Evolutionary conservation across 2,797 vertebrate species (phyloP).

Genomic region (Smutsia temminckii): DNA sequence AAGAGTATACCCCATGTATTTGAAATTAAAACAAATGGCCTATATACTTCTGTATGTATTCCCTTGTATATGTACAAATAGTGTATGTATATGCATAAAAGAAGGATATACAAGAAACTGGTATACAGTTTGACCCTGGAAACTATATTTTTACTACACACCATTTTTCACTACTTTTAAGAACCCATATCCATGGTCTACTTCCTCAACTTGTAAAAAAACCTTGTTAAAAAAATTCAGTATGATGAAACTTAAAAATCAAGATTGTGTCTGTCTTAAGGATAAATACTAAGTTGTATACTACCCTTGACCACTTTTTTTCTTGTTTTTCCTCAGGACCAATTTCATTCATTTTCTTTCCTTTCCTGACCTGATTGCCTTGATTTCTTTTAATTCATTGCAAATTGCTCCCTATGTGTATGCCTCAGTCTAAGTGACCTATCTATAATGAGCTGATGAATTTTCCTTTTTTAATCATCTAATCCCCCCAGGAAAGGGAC

Average conservation of each 20-base stretch:
- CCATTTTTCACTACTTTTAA: not conserved
- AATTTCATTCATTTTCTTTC: constrained; percentile 1
- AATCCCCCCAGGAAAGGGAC: not conserved
- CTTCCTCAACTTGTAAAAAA: not conserved
- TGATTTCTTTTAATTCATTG: not conserved
- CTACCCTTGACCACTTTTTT: not conserved
- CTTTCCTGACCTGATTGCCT: not conserved
- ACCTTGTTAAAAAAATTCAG: not conserved
- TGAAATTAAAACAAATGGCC: constrained; percentile 15
- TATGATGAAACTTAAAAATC: constrained; percentile 8
- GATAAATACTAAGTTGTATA: not conserved
- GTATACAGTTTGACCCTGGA: not conserved
- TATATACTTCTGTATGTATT: not conserved
- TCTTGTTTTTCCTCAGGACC: not conserved
- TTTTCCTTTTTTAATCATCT: not conserved
- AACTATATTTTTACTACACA: not conserved
- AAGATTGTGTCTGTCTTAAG: not conserved
- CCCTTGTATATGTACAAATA: not conserved
- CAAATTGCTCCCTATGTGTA: not conserved
- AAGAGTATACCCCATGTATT: not conserved
- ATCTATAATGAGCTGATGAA: not conserved
- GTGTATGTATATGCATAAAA: not conserved
- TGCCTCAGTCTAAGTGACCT: not conserved
- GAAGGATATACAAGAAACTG: not conserved
- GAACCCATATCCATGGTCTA: not conserved